A percentile compares a stretch with the other conserved stretches of the same genome.
phyloP scores from a whole-genome alignment of 2,888 invertebrate genomes.

The Diaphora mendica region DNA sequence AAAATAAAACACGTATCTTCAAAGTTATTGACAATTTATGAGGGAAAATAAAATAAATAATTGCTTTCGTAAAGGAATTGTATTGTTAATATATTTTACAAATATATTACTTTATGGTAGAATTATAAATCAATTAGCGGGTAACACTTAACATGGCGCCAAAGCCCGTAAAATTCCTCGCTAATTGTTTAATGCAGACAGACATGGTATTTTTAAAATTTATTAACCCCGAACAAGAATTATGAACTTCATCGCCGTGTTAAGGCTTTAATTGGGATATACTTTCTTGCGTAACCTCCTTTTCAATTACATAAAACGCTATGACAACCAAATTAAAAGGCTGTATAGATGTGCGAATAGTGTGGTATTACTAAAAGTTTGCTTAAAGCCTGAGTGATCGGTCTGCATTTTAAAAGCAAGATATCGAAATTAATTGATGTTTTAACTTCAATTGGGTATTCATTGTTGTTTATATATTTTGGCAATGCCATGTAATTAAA shows the following conservation, averaged over 20 bases:
- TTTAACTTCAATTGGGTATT: not conserved
- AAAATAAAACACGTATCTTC: too few species aligned
- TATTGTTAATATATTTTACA: conserved; percentile 48
- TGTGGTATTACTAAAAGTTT: not conserved
- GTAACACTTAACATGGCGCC: conserved; percentile 37
- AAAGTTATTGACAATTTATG: not conserved
- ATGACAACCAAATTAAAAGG: not conserved
- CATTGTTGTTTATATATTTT: not conserved
- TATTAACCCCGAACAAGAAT: conserved; percentile 31
- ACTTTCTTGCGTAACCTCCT: conserved; percentile 16
- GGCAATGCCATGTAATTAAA: not conserved
- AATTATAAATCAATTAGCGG: conserved; percentile 50
- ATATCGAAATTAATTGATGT: not conserved
- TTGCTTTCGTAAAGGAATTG: conserved; percentile 37
- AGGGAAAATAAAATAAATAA: not conserved
- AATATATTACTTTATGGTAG: conserved; percentile 38
- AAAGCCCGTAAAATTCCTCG: conserved; percentile 27
- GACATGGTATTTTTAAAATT: conserved; percentile 48
- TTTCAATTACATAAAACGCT: not conserved
- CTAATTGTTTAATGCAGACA: conserved; percentile 45
- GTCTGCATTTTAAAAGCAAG: not conserved
- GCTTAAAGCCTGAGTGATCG: not conserved
- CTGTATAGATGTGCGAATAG: not conserved
- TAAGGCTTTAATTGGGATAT: conserved; percentile 20
- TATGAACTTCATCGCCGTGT: conserved; percentile 39